Conservation (phyloP, 1,140 invertebrate genomes). For the Spodoptera litura region DNA sequence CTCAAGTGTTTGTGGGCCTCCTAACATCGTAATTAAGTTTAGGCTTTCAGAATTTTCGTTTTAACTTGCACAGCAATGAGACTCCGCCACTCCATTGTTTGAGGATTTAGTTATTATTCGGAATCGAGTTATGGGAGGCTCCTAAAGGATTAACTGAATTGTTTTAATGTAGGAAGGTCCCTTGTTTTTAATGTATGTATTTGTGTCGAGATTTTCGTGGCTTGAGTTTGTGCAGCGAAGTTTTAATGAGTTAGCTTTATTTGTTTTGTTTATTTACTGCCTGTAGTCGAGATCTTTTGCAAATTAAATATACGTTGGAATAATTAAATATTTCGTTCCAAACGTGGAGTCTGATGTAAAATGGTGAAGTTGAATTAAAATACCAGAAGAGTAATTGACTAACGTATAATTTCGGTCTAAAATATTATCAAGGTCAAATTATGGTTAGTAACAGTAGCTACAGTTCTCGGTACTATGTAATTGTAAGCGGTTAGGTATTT, state of each 20-base stretch:
- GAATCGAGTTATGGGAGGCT: constrained; percentile 59
- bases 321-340: too few species aligned
- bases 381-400: background rate
- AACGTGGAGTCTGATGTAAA: too few species aligned
- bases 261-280: constrained; percentile 7
- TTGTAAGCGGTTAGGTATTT: too few species aligned
- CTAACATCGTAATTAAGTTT: constrained; percentile 59
- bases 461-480: too few species aligned
- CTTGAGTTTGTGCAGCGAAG: constrained; percentile 21
- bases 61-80: constrained; percentile 57
- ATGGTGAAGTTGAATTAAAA: background rate
- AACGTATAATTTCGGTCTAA: background rate
- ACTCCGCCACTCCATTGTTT: constrained; percentile 62
- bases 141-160: constrained; percentile 44
- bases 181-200: constrained; percentile 44
- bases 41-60: constrained; percentile 60
- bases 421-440: too few species aligned
- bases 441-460: too few species aligned
- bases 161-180: constrained; percentile 45
- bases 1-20: constrained; percentile 53
- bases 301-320: constrained; percentile 6
- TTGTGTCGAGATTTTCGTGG: constrained; percentile 24
- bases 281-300: background rate
- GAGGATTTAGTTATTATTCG: constrained; percentile 63
- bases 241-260: constrained; percentile 22